A percentile compares a stretch with the other conserved stretches of the same genome.
These are phyloP conservation scores for Osmerus eperlanus DNA, from an alignment of 2,113 vertebrate genomes.

Conservation along the genomic window DNA sequence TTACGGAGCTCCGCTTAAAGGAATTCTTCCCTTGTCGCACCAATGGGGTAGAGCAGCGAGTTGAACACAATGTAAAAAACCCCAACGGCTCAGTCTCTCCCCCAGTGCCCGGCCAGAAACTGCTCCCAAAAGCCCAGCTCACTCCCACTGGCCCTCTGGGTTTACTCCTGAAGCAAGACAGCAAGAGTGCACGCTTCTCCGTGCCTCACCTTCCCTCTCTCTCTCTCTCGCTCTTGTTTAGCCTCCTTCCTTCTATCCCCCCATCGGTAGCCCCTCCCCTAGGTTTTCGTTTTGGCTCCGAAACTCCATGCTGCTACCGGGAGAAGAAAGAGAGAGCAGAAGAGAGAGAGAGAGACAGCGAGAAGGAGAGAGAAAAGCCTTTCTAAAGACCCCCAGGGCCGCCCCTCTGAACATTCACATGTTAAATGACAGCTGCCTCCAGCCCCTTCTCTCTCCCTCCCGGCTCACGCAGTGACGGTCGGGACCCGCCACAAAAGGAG, in stretches of 20 bases:
- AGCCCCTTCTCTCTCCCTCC: slow-evolving; percentile 56
- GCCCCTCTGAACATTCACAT: slow-evolving; percentile 77
- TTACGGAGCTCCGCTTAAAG: slow-evolving; percentile 71
- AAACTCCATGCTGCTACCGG: slow-evolving; percentile 70
- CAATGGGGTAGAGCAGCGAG: slow-evolving; percentile 58
- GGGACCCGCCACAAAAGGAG: slow-evolving; percentile 68
- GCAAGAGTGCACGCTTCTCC: slow-evolving; percentile 60
- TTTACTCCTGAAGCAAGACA: slow-evolving; percentile 56
- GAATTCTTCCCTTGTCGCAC: slow-evolving; percentile 72
- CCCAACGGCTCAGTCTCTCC: slow-evolving; percentile 62
- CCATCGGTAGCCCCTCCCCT: slow-evolving; percentile 65
- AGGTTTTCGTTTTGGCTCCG: slow-evolving; percentile 61
- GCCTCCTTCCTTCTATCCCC: slow-evolving; percentile 36
- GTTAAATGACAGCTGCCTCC: slow-evolving; percentile 81
- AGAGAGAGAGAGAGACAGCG: slow-evolving; percentile 21
- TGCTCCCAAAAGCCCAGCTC: slow-evolving; percentile 45
- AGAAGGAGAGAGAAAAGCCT: slow-evolving; percentile 34
- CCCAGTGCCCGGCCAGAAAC: slow-evolving; percentile 53
- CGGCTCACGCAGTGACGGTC: slow-evolving; percentile 29
- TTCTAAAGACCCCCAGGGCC: slow-evolving; percentile 69
- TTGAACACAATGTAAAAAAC: slow-evolving; percentile 61
- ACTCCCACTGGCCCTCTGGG: slow-evolving; percentile 43
- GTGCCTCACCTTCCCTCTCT: slow-evolving; percentile 22
- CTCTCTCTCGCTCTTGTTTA: slow-evolving; percentile 42
- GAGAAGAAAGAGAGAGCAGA: slow-evolving; percentile 62